Conservation (phyloP, 2,113 vertebrate species). For the Reinhardtius hippoglossoides region DNA sequence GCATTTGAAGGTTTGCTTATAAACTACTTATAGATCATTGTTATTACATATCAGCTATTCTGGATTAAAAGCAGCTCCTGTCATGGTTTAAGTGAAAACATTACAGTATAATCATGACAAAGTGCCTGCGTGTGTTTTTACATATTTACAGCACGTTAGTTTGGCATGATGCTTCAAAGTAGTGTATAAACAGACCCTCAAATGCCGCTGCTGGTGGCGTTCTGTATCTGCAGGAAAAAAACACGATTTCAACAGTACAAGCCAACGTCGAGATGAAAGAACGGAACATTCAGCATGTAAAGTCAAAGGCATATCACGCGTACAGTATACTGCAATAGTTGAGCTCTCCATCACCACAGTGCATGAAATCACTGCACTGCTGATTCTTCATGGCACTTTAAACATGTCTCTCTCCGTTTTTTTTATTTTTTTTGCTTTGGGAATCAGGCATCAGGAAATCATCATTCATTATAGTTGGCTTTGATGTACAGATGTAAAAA, state of each 20-base stretch:
- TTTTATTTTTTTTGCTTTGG: conserved; percentile 60
- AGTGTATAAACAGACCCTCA: conserved; percentile 63
- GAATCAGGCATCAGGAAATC: conserved; percentile 66
- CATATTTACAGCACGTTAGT: conserved; percentile 65
- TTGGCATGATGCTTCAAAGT: conserved; percentile 9
- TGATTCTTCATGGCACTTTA: conserved; percentile 76
- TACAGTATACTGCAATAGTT: conserved; percentile 57
- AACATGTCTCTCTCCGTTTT: conserved; percentile 32
- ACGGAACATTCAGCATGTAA: conserved; percentile 71
- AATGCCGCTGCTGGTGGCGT: conserved; percentile 25
- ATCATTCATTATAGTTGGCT: conserved; percentile 44
- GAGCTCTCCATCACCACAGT: conserved; percentile 46
- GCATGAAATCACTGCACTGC: conserved; percentile 37
- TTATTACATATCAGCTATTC: conserved; percentile 42
- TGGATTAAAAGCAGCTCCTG: conserved; percentile 37
- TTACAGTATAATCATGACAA: conserved; percentile 46
- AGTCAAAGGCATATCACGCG: conserved; percentile 65
- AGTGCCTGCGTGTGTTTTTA: conserved; percentile 40
- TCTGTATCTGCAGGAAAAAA: conserved; percentile 30
- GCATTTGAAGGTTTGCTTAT: conserved; percentile 62
- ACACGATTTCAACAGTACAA: conserved; percentile 50
- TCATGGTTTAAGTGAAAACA: conserved; percentile 49
- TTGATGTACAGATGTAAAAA: conserved; percentile 56
- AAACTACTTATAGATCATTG: conserved; percentile 42
- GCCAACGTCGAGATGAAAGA: conserved; percentile 43